A percentile compares a stretch with the other conserved stretches of the same genome.
Evolutionary conservation across 2,113 vertebrate species (phyloP).

Genomic region (Benitochromis conjunctus): DNA sequence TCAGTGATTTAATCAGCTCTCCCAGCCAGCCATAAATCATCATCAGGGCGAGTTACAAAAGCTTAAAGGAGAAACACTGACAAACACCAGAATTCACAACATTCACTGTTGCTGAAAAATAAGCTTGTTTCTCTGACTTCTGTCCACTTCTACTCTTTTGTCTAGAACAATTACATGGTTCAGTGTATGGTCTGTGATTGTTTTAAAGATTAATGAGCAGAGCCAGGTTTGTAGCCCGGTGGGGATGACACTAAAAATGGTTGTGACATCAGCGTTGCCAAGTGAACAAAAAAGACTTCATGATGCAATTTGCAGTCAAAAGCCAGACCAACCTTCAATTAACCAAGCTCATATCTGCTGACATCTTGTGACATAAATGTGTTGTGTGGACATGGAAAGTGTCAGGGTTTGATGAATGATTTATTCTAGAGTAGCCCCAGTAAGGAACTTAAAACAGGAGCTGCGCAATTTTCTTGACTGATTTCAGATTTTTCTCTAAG

Average conservation of each 20-base stretch:
- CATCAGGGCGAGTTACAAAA: conserved; percentile 53
- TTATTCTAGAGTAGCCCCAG: not conserved
- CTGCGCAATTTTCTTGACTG: not conserved
- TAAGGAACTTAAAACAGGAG: not conserved
- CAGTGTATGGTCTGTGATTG: not conserved
- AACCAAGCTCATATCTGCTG: not conserved
- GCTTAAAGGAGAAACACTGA: conserved; percentile 32
- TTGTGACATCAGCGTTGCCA: not conserved
- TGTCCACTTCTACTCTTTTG: not conserved
- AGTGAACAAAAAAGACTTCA: not conserved
- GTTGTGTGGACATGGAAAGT: not conserved
- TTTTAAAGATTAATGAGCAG: not conserved
- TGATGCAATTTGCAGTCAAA: not conserved
- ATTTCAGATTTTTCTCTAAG: not conserved
- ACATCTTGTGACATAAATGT: not conserved
- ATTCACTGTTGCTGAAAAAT: not conserved
- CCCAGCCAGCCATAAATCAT: conserved; percentile 65
- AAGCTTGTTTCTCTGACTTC: conserved; percentile 7
- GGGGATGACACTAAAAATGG: not conserved
- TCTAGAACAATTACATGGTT: not conserved
- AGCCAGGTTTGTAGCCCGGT: not conserved
- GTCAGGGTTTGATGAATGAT: not conserved
- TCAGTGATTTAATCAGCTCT: conserved; percentile 65
- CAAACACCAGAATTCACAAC: conserved; percentile 8
- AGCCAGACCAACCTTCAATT: not conserved